phyloP scores from a whole-genome alignment of 2,113 vertebrate genomes.

The Rhinolophus ferrumequinum region DNA sequence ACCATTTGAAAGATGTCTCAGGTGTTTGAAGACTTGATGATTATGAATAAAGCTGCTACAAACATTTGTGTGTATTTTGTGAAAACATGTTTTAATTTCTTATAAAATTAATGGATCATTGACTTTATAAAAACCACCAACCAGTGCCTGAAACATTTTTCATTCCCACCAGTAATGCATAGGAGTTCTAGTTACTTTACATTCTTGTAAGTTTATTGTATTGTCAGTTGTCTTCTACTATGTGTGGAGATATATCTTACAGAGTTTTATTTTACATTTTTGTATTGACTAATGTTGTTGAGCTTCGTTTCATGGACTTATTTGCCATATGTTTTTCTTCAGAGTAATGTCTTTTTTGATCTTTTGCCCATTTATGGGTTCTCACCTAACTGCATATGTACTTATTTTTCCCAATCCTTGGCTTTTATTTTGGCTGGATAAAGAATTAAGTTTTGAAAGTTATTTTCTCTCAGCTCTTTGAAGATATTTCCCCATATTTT shows the following conservation, averaged over 20 bases:
- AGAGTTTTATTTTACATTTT: not conserved
- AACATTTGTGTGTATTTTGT: not conserved
- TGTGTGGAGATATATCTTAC: not conserved
- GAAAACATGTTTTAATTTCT: not conserved
- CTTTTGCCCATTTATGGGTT: not conserved
- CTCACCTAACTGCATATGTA: not conserved
- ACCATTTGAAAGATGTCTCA: not conserved
- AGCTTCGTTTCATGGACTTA: not conserved
- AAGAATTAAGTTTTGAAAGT: not conserved
- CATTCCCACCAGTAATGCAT: not conserved
- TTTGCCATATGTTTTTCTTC: not conserved
- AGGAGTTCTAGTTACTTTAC: not conserved
- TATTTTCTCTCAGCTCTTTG: not conserved
- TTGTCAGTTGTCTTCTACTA: not conserved
- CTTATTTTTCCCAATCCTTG: not conserved
- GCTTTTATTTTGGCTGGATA: not conserved
- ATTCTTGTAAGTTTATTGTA: not conserved
- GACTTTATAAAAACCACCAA: not conserved
- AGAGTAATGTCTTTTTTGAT: not conserved
- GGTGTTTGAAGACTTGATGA: not conserved
- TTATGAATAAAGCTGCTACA: not conserved
- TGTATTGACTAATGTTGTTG: not conserved
- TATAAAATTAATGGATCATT: not conserved
- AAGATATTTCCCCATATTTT: not conserved
- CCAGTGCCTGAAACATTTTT: not conserved